Percentiles rank a stretch among this genome's conserved stretches.
Conservation (phyloP, 1,140 invertebrate species). For the Pachypeltis micranthus region DNA sequence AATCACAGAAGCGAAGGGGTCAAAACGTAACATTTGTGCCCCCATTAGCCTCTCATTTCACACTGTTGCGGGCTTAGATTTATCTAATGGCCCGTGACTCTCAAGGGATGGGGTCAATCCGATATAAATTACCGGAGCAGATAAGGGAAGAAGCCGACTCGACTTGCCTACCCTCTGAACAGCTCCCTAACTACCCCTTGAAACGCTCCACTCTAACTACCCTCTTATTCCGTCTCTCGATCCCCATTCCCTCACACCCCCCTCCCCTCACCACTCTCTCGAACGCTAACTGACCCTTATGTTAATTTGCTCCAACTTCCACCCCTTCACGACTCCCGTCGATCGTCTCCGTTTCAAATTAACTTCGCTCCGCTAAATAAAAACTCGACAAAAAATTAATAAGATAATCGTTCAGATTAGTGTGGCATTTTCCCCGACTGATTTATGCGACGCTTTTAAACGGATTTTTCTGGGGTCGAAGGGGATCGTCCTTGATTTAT, state of each 20-base stretch:
- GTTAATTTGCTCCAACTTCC: background rate
- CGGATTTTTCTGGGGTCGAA: no score
- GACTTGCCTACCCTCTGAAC: no score
- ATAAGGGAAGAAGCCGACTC: background rate
- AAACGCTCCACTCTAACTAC: no score
- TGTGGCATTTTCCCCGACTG: no score
- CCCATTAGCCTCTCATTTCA: background rate
- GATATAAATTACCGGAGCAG: background rate
- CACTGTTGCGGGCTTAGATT: background rate
- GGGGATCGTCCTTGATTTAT: no score
- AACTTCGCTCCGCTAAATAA: background rate
- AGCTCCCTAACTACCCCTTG: no score
- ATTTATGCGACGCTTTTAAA: no score
- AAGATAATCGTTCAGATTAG: background rate
- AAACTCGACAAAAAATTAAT: background rate
- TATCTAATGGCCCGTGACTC: background rate
- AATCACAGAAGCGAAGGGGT: no score
- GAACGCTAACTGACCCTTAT: background rate
- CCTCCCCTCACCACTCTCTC: background rate
- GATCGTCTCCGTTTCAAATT: background rate
- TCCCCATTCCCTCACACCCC: background rate
- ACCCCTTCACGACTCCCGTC: background rate
- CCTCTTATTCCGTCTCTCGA: background rate
- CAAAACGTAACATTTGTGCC: background rate
- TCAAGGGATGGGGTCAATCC: background rate